Evolutionary conservation across 2,797 vertebrate species (phyloP).

Genomic region (Gymnothorax javanicus): DNA sequence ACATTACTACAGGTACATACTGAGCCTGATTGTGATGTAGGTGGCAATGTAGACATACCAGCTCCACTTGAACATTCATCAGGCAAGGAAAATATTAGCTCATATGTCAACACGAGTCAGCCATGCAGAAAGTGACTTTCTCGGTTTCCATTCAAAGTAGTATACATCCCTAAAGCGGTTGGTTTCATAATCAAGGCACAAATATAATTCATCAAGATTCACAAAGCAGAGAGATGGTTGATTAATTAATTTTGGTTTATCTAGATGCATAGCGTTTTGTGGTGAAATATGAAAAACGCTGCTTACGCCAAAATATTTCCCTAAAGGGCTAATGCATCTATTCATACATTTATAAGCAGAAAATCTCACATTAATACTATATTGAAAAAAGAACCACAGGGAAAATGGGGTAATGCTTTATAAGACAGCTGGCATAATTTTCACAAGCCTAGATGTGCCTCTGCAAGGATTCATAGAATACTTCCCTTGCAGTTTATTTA

Average conservation of each 20-base stretch:
- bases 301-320: background rate
- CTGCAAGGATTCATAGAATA: constrained; percentile 17
- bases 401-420: constrained; percentile 23
- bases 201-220: background rate
- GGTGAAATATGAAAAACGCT: background rate
- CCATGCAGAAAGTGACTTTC: background rate
- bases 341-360: constrained; percentile 15
- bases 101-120: background rate
- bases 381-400: constrained; percentile 19
- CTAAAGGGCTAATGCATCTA: constrained; percentile 15
- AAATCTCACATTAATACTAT: constrained; percentile 11
- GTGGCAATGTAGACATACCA: background rate
- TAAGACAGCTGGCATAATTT: constrained; percentile 16
- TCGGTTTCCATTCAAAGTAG: constrained; percentile 11
- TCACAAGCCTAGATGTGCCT: background rate
- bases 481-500: background rate
- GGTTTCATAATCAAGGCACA: constrained; percentile 4
- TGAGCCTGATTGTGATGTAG: background rate
- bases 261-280: background rate
- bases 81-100: background rate
- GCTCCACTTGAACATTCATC: background rate
- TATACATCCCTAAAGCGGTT: background rate
- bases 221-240: background rate
- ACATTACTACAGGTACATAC: background rate
- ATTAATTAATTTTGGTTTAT: background rate